Base-by-base conservation (phyloP, 2,888 invertebrate genomes). In the Heliconius aoede region DNA sequence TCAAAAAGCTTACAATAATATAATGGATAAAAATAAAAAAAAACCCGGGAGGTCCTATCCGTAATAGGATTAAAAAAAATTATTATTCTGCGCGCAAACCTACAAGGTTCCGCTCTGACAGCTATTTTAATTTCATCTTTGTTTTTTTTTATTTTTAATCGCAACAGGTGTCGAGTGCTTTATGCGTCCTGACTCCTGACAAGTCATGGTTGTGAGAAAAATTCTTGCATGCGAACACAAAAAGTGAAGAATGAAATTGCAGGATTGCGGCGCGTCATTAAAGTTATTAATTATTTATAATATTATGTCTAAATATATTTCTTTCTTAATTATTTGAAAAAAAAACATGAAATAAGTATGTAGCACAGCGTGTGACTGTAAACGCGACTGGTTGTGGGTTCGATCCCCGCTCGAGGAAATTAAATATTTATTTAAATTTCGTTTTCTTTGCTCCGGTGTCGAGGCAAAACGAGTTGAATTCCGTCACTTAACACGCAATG, bases 151-250 rank as follows among this genome's bases (percentile, higher is more conserved):
- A n/a, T 81, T 81, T 81, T 83, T 82, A 83, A 81, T 82, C 78
- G 81, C 81, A 82, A 74, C 86, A 87, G 84, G 86, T 86, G 87
- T 81, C 78, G 85, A 85, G 80, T 86, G 83, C 79, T 89, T 89
- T 89, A 89, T 89, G 87, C 81, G 85, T 89, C 89, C 89, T 86
- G 85, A 82, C 81, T 89, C 88, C 88, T 86, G 85, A 82, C 81
- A 69, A 77, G 79, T 74, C 75, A 74, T 71, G 82, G 81, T 78
- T 84, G 84, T 86, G 86, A 86, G 86, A 88, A 86, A 84, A 85
- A 85, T 84, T 84, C 83, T 81, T 85, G 76, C 80, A 69, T 81
- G 73, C 78, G 28, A 77, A 68, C 74, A 30, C 36, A 74, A 74
- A 73, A 60, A 67, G 67, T 61, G 32, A 74, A 68, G 76, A 74